These are phyloP conservation scores for Pyxicephalus adspersus DNA, from an alignment of 2,113 vertebrate genomes.

Conservation along the genomic window DNA sequence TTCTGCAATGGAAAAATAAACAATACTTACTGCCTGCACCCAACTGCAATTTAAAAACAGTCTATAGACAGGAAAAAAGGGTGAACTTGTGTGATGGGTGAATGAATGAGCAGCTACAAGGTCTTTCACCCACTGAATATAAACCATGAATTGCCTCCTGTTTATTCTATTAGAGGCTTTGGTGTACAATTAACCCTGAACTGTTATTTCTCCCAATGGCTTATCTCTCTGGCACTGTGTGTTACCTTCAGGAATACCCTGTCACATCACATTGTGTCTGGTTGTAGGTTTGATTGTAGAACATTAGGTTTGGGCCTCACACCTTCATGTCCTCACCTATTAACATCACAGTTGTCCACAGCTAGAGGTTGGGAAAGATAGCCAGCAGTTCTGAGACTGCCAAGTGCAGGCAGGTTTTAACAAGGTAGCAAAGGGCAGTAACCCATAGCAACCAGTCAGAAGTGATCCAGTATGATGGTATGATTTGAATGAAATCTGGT, in stretches of 20 bases:
- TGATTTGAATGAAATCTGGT: no score
- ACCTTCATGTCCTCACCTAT: slow-evolving; percentile 1
- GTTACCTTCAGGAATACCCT: background rate
- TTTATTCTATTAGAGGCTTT: background rate
- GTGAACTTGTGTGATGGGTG: background rate
- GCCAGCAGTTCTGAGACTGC: no score
- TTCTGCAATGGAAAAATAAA: slow-evolving; percentile 7
- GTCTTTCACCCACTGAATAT: no score
- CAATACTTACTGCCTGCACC: background rate
- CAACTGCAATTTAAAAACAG: background rate
- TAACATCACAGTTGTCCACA: slow-evolving; percentile 7
- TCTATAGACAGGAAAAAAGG: background rate
- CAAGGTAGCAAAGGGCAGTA: no score
- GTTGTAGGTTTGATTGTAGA: background rate
- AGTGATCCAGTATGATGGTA: no score
- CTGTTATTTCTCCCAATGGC: background rate
- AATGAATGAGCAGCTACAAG: no score
- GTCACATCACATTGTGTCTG: background rate
- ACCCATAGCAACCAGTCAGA: no score
- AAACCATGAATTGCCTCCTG: no score
- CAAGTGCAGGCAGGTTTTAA: no score
- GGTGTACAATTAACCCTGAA: background rate
- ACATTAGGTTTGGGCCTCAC: slow-evolving; percentile 1
- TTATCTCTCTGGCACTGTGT: slow-evolving; percentile 1
- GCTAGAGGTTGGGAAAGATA: background rate